Conservation (phyloP, 1,140 invertebrate genomes). For the Ostrea denselamellosa region DNA sequence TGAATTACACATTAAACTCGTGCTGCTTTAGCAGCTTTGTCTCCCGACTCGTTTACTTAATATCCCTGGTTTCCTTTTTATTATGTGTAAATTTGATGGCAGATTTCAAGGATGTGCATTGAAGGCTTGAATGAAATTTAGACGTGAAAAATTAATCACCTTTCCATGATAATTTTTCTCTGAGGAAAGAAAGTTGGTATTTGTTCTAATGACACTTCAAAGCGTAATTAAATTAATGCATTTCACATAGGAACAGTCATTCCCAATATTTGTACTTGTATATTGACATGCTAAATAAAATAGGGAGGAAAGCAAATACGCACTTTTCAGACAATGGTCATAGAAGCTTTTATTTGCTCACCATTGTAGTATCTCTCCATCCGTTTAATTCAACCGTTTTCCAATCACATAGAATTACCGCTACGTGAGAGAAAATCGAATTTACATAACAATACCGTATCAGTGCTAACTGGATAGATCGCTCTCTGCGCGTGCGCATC, state of each 20-base stretch:
- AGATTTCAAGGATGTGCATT: slow-evolving; percentile 7
- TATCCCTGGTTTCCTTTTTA: slow-evolving; percentile 17
- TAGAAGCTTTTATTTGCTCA: slow-evolving; percentile 13
- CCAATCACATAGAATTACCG: slow-evolving; percentile 24
- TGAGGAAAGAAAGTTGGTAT: background rate
- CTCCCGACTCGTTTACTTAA: slow-evolving; percentile 17
- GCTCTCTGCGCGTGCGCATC: background rate
- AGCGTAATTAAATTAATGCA: slow-evolving; percentile 23
- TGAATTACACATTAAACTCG: slow-evolving; percentile 32
- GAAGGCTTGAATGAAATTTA: background rate
- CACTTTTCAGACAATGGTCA: background rate
- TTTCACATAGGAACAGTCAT: background rate
- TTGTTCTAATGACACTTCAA: slow-evolving; percentile 28
- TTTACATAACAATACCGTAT: slow-evolving; percentile 26
- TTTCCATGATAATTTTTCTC: slow-evolving; percentile 2
- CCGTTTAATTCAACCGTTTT: slow-evolving; percentile 37
- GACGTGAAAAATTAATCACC: slow-evolving; percentile 35
- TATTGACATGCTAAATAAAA: slow-evolving; percentile 38
- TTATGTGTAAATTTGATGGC: slow-evolving; percentile 37
- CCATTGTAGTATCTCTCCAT: slow-evolving; percentile 12
- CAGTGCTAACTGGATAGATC: slow-evolving; percentile 1
- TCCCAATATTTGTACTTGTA: slow-evolving; percentile 18
- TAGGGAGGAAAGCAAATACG: background rate
- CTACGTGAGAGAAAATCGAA: slow-evolving; percentile 4
- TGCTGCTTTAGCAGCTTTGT: background rate